Percentiles rank a stretch among this genome's conserved stretches.
These are phyloP conservation scores for Strongylocentrotus purpuratus DNA, from an alignment of 35 echinoderm and acorn worm species.

Conservation along the genomic window DNA sequence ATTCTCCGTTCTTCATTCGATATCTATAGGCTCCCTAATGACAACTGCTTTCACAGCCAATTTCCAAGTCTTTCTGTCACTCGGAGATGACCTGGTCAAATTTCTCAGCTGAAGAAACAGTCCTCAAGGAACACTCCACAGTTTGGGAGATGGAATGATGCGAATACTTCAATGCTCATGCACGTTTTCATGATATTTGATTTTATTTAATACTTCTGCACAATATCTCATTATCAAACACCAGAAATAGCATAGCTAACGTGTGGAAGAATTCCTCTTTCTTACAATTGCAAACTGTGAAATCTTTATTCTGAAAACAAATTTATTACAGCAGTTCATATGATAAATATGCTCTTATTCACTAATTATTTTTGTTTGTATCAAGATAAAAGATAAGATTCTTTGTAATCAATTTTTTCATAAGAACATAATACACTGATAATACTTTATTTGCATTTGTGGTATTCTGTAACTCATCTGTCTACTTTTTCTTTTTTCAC, in stretches of 20 bases:
- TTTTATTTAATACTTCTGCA: not conserved
- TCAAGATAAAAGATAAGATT: too few species aligned
- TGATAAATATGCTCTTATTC: too few species aligned
- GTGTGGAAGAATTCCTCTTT: too few species aligned
- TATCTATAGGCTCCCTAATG: slow-evolving; percentile 3
- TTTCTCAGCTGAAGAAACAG: slow-evolving; percentile 10
- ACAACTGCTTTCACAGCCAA: not conserved
- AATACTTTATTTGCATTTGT: not conserved
- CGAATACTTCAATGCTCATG: not conserved
- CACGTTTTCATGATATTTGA: not conserved
- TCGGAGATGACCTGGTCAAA: not conserved
- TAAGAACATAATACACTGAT: not conserved
- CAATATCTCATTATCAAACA: too few species aligned
- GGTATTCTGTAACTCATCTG: not conserved
- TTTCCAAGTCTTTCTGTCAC: slow-evolving; percentile 2
- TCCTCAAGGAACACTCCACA: not conserved
- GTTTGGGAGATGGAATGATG: not conserved
- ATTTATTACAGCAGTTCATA: too few species aligned
- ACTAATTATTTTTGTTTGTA: too few species aligned
- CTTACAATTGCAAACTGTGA: too few species aligned
- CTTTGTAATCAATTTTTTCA: not conserved
- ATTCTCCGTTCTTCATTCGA: not conserved
- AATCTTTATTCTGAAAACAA: not conserved
- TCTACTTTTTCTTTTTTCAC: not conserved
- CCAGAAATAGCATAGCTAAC: too few species aligned